Percentiles rank a stretch among this genome's conserved stretches.
Conservation (phyloP, 2,113 vertebrate species). For the Ancistrus triradiatus region DNA sequence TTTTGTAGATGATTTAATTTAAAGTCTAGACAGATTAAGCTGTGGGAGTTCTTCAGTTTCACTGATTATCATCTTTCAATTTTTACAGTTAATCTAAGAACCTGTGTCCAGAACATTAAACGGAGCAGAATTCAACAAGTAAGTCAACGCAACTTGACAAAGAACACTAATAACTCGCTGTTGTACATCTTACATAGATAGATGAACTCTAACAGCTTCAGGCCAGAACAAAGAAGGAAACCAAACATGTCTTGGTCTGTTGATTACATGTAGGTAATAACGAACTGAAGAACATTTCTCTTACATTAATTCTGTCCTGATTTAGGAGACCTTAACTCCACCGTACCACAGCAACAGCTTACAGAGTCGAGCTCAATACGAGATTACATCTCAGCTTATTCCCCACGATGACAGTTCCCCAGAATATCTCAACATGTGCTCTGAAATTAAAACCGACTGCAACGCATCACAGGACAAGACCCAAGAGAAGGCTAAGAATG, state of each 20-base stretch:
- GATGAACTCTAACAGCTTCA: no score
- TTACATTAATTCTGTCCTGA: conserved; percentile 9
- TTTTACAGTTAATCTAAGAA: conserved; percentile 66
- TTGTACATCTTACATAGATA: no score
- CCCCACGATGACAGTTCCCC: conserved; percentile 41
- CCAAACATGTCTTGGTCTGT: no score
- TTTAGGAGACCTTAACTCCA: conserved; percentile 66
- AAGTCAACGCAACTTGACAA: conserved; percentile 11
- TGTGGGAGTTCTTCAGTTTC: no score
- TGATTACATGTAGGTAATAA: no score
- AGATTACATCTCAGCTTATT: conserved; percentile 57
- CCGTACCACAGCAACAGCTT: conserved; percentile 55
- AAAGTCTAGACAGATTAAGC: no score
- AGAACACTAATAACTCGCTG: not conserved
- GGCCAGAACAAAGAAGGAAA: no score
- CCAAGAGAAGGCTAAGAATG: conserved; percentile 28
- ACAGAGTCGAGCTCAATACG: conserved; percentile 53
- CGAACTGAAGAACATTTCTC: no score
- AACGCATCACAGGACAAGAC: conserved; percentile 22
- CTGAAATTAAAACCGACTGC: conserved; percentile 38
- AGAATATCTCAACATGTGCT: conserved; percentile 44
- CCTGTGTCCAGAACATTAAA: conserved; percentile 73
- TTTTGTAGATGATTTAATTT: no score
- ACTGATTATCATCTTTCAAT: conserved; percentile 11
- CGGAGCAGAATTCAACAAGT: conserved; percentile 73